These are phyloP conservation scores for Mizuhopecten yessoensis DNA, from an alignment of 1,140 invertebrate genomes.

Conservation along the genomic window DNA sequence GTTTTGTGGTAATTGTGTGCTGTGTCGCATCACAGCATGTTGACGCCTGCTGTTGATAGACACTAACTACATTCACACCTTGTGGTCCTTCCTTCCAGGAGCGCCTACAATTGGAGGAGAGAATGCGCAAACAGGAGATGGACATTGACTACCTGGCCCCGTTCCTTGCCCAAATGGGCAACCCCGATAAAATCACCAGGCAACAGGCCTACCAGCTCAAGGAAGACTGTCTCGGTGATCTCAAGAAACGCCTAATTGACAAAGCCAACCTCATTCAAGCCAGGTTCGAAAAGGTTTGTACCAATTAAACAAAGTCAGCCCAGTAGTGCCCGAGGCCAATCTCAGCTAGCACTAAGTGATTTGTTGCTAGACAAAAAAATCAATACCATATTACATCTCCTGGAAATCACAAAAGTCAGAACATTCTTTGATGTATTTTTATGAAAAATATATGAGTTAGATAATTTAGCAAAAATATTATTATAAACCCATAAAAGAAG, in stretches of 20 bases:
- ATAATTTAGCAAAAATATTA: neutral
- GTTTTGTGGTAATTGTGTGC: neutral
- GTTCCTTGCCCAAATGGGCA: slow-evolving; percentile 82
- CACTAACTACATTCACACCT: slow-evolving; percentile 24
- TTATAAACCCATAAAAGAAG: neutral
- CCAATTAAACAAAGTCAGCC: neutral
- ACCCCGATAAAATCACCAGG: slow-evolving; percentile 79
- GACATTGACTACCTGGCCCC: slow-evolving; percentile 84
- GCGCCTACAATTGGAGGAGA: slow-evolving; percentile 79
- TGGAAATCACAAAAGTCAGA: neutral
- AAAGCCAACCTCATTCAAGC: slow-evolving; percentile 84
- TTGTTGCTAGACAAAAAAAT: slow-evolving; percentile 22
- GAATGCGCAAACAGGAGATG: slow-evolving; percentile 82
- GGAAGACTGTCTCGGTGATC: slow-evolving; percentile 81
- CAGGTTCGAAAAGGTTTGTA: slow-evolving; percentile 83
- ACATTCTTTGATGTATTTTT: neutral
- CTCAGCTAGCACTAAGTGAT: neutral
- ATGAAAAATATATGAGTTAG: neutral
- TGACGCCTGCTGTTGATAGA: slow-evolving; percentile 9
- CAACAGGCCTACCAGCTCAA: slow-evolving; percentile 80
- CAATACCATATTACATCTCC: slow-evolving; percentile 1
- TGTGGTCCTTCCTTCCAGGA: slow-evolving; percentile 73
- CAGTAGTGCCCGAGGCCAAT: neutral
- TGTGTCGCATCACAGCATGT: neutral
- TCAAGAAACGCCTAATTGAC: slow-evolving; percentile 83